phyloP scores from a whole-genome alignment of 1,140 invertebrate species.

The Nephila pilipes region DNA sequence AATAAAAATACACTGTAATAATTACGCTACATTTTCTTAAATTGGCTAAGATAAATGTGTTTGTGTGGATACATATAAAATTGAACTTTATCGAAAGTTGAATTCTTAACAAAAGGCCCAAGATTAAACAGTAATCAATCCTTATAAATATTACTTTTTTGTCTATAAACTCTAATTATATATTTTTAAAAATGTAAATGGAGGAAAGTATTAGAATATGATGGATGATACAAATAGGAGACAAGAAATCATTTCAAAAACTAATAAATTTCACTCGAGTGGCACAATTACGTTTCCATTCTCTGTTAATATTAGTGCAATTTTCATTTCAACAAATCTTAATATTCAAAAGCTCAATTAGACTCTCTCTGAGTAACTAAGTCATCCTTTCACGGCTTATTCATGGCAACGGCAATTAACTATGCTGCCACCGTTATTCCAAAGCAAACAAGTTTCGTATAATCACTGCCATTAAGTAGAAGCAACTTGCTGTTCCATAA shows the following conservation, averaged over 20 bases:
- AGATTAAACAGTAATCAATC: no score
- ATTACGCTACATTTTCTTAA: no score
- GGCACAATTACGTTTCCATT: background rate
- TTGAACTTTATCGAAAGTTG: no score
- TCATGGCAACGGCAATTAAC: background rate
- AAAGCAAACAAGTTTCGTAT: conserved; percentile 17
- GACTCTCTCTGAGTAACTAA: background rate
- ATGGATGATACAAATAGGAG: no score
- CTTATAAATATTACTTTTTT: no score
- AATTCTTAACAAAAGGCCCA: no score
- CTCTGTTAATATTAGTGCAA: background rate
- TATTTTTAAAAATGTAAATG: no score
- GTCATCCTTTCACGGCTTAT: background rate
- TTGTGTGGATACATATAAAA: no score
- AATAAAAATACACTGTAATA: no score
- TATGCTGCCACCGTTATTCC: background rate
- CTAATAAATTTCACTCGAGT: background rate
- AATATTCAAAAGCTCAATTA: conserved; percentile 1
- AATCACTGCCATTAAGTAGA: conserved; percentile 14
- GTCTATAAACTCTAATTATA: no score
- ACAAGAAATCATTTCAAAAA: background rate
- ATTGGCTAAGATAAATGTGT: no score
- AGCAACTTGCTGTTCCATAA: conserved; percentile 10
- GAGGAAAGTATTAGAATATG: no score
- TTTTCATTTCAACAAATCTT: background rate